phyloP scores from a whole-genome alignment of 2,797 vertebrate genomes.

The Hydrophis major region DNA sequence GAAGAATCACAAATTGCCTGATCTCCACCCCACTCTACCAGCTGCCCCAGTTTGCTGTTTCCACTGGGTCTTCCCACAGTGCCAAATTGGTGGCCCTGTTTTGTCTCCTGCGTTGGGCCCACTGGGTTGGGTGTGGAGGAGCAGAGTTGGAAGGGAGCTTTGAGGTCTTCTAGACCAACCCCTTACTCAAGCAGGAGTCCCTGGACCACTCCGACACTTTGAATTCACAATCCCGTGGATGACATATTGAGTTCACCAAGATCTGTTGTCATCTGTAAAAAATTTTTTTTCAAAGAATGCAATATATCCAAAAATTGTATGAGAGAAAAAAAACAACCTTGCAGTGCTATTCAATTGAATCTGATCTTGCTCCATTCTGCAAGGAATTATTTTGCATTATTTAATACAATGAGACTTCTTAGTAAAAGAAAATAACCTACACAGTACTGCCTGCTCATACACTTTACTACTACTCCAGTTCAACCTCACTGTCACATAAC shows the following conservation, averaged over 20 bases:
- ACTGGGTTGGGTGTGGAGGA: background rate
- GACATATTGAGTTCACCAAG: background rate
- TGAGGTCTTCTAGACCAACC: background rate
- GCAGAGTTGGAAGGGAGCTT: background rate
- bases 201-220: background rate
- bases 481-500: constrained; percentile 69
- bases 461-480: constrained; percentile 48
- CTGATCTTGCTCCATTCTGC: background rate
- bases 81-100: background rate
- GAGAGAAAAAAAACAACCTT: background rate
- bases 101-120: background rate
- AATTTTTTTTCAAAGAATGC: background rate
- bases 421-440: constrained; percentile 40
- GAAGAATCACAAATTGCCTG: background rate
- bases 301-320: background rate
- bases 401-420: constrained; percentile 9
- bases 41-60: background rate
- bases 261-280: accelerated
- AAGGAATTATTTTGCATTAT: background rate
- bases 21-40: background rate
- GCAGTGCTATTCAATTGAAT: background rate
- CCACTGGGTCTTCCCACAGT: background rate
- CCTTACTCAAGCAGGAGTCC: background rate
- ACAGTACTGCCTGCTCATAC: constrained; percentile 26
- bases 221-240: background rate